Conservation (phyloP, 1,140 invertebrate genomes). For the Propsilocerus akamusi region DNA sequence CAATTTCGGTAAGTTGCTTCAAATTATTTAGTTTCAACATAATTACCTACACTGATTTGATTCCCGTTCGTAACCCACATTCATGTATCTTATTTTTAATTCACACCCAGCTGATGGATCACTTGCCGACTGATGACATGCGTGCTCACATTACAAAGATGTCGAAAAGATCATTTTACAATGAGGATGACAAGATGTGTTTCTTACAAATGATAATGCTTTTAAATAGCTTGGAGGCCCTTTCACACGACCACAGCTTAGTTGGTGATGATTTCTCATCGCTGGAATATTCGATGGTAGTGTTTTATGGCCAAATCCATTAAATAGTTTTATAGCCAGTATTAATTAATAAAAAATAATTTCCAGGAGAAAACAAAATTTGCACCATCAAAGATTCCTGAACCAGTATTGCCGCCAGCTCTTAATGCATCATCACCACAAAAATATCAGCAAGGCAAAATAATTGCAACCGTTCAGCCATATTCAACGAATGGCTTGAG, state of each 20-base stretch:
- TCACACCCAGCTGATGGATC: constrained; percentile 12
- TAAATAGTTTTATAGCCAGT: background rate
- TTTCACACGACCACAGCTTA: constrained; percentile 14
- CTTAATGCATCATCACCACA: background rate
- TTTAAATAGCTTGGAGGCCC: constrained; percentile 32
- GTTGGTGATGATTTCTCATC: background rate
- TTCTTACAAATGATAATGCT: constrained; percentile 33
- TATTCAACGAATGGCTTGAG: constrained; percentile 10
- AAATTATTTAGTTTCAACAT: background rate
- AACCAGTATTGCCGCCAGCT: background rate
- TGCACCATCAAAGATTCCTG: constrained; percentile 5
- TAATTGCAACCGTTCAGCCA: constrained; percentile 21
- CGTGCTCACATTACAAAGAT: constrained; percentile 15
- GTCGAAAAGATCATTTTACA: constrained; percentile 11
- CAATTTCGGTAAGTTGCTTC: constrained; percentile 4
- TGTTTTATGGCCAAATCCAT: background rate
- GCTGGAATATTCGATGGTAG: constrained; percentile 1
- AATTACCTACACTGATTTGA: background rate
- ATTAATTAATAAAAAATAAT: background rate
- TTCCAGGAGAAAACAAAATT: background rate
- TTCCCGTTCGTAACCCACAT: background rate
- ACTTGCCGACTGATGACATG: constrained; percentile 16
- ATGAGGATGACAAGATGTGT: constrained; percentile 31
- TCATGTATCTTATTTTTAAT: background rate
- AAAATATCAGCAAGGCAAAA: constrained; percentile 9